Percentiles rank a stretch among this genome's conserved stretches.
Evolutionary conservation across 2,113 vertebrate species (phyloP).

Genomic region (Etheostoma cragini): DNA sequence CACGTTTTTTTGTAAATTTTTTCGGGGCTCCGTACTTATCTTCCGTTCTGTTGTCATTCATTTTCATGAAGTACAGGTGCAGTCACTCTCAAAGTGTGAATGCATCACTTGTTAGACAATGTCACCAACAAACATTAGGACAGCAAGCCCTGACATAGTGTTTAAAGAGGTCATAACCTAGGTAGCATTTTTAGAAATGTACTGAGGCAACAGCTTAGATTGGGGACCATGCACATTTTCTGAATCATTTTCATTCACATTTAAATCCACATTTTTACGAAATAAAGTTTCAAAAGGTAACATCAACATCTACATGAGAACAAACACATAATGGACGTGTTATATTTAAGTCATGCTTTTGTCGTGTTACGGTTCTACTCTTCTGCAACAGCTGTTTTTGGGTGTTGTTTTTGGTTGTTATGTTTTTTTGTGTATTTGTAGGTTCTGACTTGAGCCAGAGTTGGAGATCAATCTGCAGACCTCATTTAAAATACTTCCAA

Average conservation of each 20-base stretch:
- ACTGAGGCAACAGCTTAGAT: constrained; percentile 46
- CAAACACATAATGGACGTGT: constrained; percentile 30
- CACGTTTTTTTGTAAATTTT: no score
- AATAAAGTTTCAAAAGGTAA: constrained; percentile 7
- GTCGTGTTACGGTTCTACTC: neutral
- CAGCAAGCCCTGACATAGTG: constrained; percentile 77
- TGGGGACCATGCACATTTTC: constrained; percentile 54
- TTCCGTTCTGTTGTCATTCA: constrained; percentile 46
- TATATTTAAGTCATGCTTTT: constrained; percentile 16
- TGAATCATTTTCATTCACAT: constrained; percentile 23
- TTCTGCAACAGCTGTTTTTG: neutral
- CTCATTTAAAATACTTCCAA: neutral
- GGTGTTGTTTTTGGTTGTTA: neutral
- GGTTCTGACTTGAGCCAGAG: constrained; percentile 20
- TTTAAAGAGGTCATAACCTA: constrained; percentile 50
- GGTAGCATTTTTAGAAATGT: constrained; percentile 42
- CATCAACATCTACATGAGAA: constrained; percentile 30
- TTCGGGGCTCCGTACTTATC: neutral
- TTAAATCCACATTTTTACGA: constrained; percentile 23
- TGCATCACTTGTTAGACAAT: constrained; percentile 46
- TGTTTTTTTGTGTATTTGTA: neutral
- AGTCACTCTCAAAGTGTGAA: constrained; percentile 38
- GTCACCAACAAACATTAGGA: constrained; percentile 49
- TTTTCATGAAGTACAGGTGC: neutral
- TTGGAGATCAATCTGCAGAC: neutral